A percentile compares a stretch with the other conserved stretches of the same genome.
Conservation (phyloP, 2,888 invertebrate genomes). For the Brenthis hecate region DNA sequence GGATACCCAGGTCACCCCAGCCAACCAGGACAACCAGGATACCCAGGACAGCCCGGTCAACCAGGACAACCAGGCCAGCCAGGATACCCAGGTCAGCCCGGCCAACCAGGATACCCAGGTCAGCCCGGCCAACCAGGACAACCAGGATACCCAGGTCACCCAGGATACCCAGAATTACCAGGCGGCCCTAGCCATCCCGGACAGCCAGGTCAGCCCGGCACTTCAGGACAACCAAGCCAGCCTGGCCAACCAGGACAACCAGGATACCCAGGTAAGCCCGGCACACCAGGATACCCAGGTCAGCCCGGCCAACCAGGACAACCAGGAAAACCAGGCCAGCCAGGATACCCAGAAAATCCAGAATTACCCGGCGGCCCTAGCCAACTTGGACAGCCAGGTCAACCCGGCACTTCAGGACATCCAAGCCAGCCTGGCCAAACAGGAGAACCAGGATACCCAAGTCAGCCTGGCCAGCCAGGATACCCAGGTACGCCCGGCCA, state of each 20-base stretch:
- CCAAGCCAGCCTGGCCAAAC: constrained; percentile 45
- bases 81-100: constrained; percentile 9
- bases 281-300: constrained; percentile 39
- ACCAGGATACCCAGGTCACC: constrained; percentile 41
- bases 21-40: constrained; percentile 18
- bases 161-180: constrained; percentile 29
- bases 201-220: constrained; percentile 25
- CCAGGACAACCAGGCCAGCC: constrained; percentile 35
- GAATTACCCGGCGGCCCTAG: too few relatives aligned
- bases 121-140: constrained; percentile 19
- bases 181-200: constrained; percentile 55
- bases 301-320: constrained; percentile 47
- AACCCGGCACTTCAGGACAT: constrained; percentile 45
- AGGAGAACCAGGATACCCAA: constrained; percentile 44
- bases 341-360: constrained; percentile 42
- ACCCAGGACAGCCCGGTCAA: constrained; percentile 54
- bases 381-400: constrained; percentile 70
- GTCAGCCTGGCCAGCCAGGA: constrained; percentile 59
- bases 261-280: constrained; percentile 37
- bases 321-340: constrained; percentile 47
- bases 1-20: constrained; percentile 7
- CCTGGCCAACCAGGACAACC: constrained; percentile 34
- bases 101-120: not conserved
- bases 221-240: constrained; percentile 34
- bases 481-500: constrained; percentile 58